phyloP scores from a whole-genome alignment of 1,140 invertebrate species.

The Ceratosolen solmsi region DNA sequence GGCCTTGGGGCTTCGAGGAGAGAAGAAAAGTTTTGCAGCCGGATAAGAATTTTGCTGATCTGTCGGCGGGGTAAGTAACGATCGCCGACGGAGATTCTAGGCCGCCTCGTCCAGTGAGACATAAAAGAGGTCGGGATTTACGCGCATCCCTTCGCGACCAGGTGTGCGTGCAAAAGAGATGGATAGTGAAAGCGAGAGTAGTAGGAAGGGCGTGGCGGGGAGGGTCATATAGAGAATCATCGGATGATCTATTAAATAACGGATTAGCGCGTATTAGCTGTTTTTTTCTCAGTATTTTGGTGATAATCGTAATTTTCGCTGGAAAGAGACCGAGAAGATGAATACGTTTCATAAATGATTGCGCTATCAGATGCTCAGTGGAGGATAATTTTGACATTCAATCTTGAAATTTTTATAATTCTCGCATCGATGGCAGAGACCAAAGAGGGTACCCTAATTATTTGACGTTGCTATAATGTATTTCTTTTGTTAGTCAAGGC shows the following conservation, averaged over 20 bases:
- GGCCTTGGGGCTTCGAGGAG: not conserved
- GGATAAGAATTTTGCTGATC: slow-evolving; percentile 2
- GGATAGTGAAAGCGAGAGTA: not conserved
- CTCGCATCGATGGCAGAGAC: not conserved
- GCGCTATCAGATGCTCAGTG: not conserved
- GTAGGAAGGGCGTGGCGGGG: not conserved
- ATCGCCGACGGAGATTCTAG: not conserved
- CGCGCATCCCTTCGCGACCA: not conserved
- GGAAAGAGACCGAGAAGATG: not conserved
- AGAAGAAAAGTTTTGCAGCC: slow-evolving; percentile 23
- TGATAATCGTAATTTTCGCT: slow-evolving; percentile 7
- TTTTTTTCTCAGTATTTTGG: slow-evolving; percentile 6
- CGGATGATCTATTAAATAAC: slow-evolving; percentile 26
- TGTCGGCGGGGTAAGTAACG: not conserved
- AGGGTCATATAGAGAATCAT: too few relatives aligned
- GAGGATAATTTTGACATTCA: not conserved
- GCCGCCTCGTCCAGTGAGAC: not conserved
- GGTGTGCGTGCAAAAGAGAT: not conserved
- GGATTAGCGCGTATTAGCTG: too few relatives aligned
- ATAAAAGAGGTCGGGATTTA: slow-evolving; percentile 23
- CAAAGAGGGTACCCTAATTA: too few relatives aligned
- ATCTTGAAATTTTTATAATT: not conserved
- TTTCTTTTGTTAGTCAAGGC: not conserved
- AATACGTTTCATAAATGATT: not conserved
- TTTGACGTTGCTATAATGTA: too few relatives aligned